Percentiles rank a stretch among this genome's conserved stretches.
Conservation (phyloP, 2,888 invertebrate species). For the Pyrocoelia pectoralis region DNA sequence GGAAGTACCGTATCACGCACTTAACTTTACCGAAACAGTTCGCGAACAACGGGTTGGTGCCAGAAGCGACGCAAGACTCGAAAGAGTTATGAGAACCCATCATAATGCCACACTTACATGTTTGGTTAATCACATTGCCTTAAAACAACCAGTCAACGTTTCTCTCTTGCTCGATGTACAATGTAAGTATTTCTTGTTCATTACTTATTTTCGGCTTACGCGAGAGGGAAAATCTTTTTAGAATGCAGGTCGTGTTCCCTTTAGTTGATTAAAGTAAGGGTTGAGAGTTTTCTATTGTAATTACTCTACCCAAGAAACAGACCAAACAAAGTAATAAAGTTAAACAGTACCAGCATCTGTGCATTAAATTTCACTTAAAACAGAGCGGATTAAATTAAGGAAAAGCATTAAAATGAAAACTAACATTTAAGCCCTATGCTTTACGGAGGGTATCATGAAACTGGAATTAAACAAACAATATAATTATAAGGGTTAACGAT, state of each 20-base stretch:
- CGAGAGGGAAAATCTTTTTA: neutral
- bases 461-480: conserved; percentile 31
- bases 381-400: conserved; percentile 25
- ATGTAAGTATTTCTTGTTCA: conserved; percentile 64
- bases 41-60: conserved; percentile 60
- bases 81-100: conserved; percentile 81
- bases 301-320: conserved; percentile 27
- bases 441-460: conserved; percentile 27
- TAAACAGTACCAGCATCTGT: conserved; percentile 31
- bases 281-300: conserved; percentile 26
- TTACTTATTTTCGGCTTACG: neutral
- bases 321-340: conserved; percentile 31
- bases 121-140: conserved; percentile 75
- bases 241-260: conserved; percentile 6
- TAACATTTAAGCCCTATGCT: conserved; percentile 26
- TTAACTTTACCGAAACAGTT: conserved; percentile 59
- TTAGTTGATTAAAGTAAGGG: conserved; percentile 25
- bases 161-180: conserved; percentile 70
- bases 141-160: conserved; percentile 65
- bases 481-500: conserved; percentile 25
- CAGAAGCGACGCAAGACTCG: conserved; percentile 71
- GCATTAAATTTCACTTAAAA: conserved; percentile 30
- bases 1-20: conserved; percentile 64
- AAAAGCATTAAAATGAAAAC: conserved; percentile 33
- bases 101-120: conserved; percentile 89